These are phyloP conservation scores for Pao palembangensis DNA, from an alignment of 2,113 vertebrate species.

Conservation along the genomic window DNA sequence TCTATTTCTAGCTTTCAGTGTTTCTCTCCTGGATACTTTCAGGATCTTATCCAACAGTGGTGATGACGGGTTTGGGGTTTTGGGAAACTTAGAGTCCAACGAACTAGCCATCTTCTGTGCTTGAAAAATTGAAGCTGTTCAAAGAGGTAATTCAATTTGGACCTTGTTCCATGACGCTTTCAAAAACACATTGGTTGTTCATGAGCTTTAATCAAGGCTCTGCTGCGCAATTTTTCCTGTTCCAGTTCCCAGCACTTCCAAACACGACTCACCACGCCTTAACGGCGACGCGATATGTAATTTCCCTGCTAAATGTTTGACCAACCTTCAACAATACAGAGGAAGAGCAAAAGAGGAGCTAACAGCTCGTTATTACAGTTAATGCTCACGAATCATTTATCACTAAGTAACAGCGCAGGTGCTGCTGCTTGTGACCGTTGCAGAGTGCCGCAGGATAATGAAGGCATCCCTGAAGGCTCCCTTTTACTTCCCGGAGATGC, in stretches of 20 bases:
- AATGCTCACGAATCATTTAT: slow-evolving; percentile 64
- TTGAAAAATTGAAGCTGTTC: slow-evolving; percentile 13
- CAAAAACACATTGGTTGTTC: slow-evolving; percentile 29
- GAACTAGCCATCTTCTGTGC: not conserved
- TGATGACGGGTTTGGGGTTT: too few species aligned
- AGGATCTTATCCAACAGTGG: too few species aligned
- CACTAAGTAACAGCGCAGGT: slow-evolving; percentile 63
- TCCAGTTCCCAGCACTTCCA: not conserved
- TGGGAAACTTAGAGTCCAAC: too few species aligned
- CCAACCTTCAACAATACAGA: slow-evolving; percentile 14
- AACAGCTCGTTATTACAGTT: slow-evolving; percentile 53
- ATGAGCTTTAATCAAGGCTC: slow-evolving; percentile 37
- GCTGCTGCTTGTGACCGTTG: slow-evolving; percentile 47
- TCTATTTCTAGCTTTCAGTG: too few species aligned
- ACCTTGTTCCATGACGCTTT: slow-evolving; percentile 31
- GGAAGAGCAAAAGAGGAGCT: slow-evolving; percentile 14
- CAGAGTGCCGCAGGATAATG: slow-evolving; percentile 56
- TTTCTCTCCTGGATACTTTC: too few species aligned
- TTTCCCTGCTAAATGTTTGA: slow-evolving; percentile 6
- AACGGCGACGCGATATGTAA: slow-evolving; percentile 1
- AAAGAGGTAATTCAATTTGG: slow-evolving; percentile 31
- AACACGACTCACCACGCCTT: slow-evolving; percentile 10
- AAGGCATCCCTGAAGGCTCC: slow-evolving; percentile 41
- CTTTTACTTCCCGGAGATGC: slow-evolving; percentile 43
- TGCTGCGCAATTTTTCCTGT: slow-evolving; percentile 15